Base-by-base conservation (phyloP, 2,113 vertebrate genomes). In the Melanocharis versteri region DNA sequence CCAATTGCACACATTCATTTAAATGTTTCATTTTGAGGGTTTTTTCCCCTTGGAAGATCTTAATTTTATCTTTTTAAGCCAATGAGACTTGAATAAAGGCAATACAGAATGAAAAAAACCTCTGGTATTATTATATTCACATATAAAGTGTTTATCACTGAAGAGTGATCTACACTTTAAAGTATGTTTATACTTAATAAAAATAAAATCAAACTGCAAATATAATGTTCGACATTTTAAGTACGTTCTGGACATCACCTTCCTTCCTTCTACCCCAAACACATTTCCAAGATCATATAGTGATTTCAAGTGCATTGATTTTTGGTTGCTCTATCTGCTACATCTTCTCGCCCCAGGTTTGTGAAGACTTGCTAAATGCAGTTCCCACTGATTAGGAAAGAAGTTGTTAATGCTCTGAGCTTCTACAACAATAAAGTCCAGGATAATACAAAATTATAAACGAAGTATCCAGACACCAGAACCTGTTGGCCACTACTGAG, bases 261-360 rank as follows among this genome's bases (percentile, higher is more conserved):
- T 42, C 10, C 7, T 60, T 37, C 1, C 4, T 3, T 28, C 2
- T 10, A 28, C 4, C 9, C 3, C 23, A 42, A 83, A 35, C 15
- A 33, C 12, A 22, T 58, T 73, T 87, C 50, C 30, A 69, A 80
- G 79, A 70, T 44, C 47, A 15, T 56, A 9, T 1, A 17, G 20
- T 60, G 58, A 39, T 72, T 92, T 28, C 47, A 30, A 83, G 11
- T 51, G 31, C 35, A n/a, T 7, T 77, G n/a, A 53, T 21, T 92
- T 71, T 90, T 64, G 15, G 6, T 80, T 89, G 54, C 24, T 64
- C 33, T 54, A 2, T 17, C 47, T 65, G 18, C 30, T 54, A 23
- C 15, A 5, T 37, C 47, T 64, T 40, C 39, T 70, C 13, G 3
- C 19, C 37, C 13, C 33, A 14, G 42, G 45, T 77, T 78, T 70